Base-by-base conservation (phyloP, 92 coral and sea anemone species). In the Phenganax subtilis region DNA sequence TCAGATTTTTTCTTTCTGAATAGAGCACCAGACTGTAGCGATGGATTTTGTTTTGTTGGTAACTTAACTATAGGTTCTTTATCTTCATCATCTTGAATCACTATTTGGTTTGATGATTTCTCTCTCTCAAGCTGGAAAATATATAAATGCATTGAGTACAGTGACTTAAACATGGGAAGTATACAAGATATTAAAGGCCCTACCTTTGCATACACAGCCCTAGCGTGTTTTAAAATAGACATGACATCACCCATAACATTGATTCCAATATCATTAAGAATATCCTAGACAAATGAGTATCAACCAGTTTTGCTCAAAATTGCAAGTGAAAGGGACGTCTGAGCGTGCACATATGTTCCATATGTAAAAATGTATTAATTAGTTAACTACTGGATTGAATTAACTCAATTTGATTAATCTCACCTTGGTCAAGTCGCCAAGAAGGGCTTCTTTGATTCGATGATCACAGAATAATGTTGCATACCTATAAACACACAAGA, bases 181-280 rank as follows among this genome's bases (percentile, higher is more conserved):
- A 25, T 75, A 8, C 16, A 1, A 37, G 47, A 1, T 37, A 37
- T 37, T 37, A 5, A 37, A 71, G 15, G 0, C n/a, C 52, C 11
- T 91, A 91, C 97, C 91, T 91, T 96, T 5, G 94, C 97, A 87
- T 90, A 92, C 59, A 94, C 98, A 68, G 89, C 88, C 56, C 83
- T 91, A 71, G 94, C 91, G 84, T 94, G 98, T 66, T 93, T 90
- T 65, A 94, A 75, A 20, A 94, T 94, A 8, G 97, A 92, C 82
- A 94, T 94, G 20, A 94, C 84, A 56, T 94, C 98, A 55, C 98
- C 98, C 98, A 94, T 94, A 3, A 92, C 91, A 3, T 87, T 86
- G 60, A 94, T 90, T 8, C 92, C 93, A 89, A 94, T 94, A 88
- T 94, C 98, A 81, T 90, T 89, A 27, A 94, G 87, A 47, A 94